Evolutionary conservation across 2,113 vertebrate species (phyloP), one percentile per base, ranked within the genome.

Genomic region (Pantherophis guttatus): DNA sequence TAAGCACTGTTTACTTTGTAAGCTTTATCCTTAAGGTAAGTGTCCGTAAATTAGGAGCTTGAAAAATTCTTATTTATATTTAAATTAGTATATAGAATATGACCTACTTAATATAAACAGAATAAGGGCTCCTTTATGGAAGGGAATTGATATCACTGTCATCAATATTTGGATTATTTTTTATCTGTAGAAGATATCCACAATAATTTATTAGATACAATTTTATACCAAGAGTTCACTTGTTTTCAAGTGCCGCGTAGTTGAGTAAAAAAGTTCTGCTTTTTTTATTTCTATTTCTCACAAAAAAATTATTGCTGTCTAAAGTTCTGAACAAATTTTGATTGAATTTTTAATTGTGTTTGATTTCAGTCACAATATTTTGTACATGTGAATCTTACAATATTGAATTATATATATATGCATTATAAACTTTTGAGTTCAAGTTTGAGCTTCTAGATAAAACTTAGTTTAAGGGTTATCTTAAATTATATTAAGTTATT

Each of bases 401-500:
- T 48, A 33, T 65, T 88, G 23, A 8, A 17, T 23, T 55, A 3
- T 81, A 11, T 57, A 11, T 57, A 7, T 81, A 81, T 89, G 29
- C 54, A 54, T 33, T 87, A 87, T 2, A 21, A 5, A 33, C 23
- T 24, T 90, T 91, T 91, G 62, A 94, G 62, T 88, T 17, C 52
- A 26, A 48, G 44, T 33, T 3, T 33, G 89, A 94, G 17, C 39
- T 1, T 1, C 10, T 7, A 8, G 54, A 94, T 48, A 90, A 81
- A n/a, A 58, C 5, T 0, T 24, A 13, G 33, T 93, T 93, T 65
- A 54, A 33, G 29, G 88, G 7, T 65, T 59, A 94, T 92, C 89
- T 88, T 94, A 55, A 88, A 88, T 94, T 95, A 23, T 33, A 70
- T 7, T 65, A 81, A 91, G 15, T n/a, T 93, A 19, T 1, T 39